phyloP scores from a whole-genome alignment of 2,888 invertebrate genomes.

The Cheilosia vulpina region DNA sequence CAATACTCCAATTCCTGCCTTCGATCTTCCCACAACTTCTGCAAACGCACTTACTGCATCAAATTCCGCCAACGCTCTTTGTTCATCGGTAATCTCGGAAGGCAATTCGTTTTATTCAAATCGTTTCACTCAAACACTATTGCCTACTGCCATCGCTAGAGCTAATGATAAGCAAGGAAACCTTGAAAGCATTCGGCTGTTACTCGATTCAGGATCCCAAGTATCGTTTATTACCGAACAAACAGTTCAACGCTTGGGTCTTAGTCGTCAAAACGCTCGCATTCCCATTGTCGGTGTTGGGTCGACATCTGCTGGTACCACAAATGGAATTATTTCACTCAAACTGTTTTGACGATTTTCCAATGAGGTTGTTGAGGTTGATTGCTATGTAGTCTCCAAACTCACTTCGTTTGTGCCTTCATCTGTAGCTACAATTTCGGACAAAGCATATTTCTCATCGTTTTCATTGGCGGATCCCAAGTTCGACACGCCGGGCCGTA shows the following conservation, averaged over 20 bases:
- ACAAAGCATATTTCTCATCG: neutral
- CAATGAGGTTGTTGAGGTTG: neutral
- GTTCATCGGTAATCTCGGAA: neutral
- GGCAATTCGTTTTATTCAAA: neutral
- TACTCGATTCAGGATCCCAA: slow-evolving; percentile 12
- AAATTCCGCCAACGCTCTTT: neutral
- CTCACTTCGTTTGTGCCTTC: slow-evolving; percentile 16
- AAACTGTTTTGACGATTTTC: slow-evolving; percentile 1
- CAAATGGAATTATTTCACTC: neutral
- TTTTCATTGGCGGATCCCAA: slow-evolving; percentile 14
- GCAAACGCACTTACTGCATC: neutral
- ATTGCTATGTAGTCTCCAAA: slow-evolving; percentile 30
- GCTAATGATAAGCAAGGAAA: neutral
- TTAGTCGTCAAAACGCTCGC: neutral
- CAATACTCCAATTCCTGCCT: neutral
- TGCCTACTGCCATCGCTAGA: slow-evolving; percentile 21
- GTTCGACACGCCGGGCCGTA: neutral
- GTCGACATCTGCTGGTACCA: slow-evolving; percentile 7
- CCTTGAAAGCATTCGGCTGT: slow-evolving; percentile 1
- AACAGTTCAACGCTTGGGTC: slow-evolving; percentile 15
- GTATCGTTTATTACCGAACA: slow-evolving; percentile 18
- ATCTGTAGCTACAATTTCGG: neutral
- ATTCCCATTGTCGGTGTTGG: slow-evolving; percentile 20
- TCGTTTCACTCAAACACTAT: neutral
- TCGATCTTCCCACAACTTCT: neutral